A percentile compares a stretch with the other conserved stretches of the same genome.
These are phyloP conservation scores for Ptychoptera contaminata DNA, from an alignment of 2,888 invertebrate species.

Conservation along the genomic window DNA sequence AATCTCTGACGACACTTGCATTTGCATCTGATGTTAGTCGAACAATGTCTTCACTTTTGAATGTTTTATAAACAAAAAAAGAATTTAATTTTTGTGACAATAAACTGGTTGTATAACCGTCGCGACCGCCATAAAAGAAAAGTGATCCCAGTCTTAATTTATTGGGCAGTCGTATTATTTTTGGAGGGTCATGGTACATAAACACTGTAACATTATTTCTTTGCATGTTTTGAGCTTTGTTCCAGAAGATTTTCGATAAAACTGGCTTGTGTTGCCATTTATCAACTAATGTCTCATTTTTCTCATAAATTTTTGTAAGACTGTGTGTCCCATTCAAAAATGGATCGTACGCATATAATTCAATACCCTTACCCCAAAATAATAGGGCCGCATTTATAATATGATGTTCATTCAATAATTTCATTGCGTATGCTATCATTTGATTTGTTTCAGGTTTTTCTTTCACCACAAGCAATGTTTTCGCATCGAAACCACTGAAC, in stretches of 20 bases:
- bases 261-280: no score
- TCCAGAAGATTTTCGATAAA: neutral
- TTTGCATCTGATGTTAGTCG: neutral
- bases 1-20: neutral
- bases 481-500: no score
- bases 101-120: neutral
- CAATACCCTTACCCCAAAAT: no score
- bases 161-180: neutral
- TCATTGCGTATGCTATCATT: no score
- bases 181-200: conserved; percentile 1
- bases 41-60: neutral
- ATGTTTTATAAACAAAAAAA: neutral
- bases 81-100: neutral
- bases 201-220: neutral
- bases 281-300: no score
- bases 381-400: no score
- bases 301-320: no score
- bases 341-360: no score
- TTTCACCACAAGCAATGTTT: no score
- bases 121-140: conserved; percentile 2
- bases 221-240: neutral
- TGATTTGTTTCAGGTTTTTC: no score
- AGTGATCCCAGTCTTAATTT: neutral
- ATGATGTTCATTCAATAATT: no score
- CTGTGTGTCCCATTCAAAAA: no score